phyloP scores from a whole-genome alignment of 2,888 invertebrate genomes.

The Drosophila stalkeri region DNA sequence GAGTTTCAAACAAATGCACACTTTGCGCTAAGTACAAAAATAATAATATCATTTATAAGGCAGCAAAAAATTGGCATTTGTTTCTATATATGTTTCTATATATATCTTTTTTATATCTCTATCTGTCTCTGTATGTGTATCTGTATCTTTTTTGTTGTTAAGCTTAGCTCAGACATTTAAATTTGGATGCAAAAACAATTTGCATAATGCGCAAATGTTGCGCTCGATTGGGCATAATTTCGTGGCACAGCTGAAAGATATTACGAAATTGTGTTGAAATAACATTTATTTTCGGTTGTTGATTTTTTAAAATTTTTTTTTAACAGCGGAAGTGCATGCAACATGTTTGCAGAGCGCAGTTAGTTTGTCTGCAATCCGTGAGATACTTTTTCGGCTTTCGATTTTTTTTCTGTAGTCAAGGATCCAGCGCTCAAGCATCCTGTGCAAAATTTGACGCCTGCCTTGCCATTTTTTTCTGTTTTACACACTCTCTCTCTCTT shows the following conservation, averaged over 20 bases:
- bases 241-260: constrained; percentile 37
- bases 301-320: neutral
- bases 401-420: constrained; percentile 9
- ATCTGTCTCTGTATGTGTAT: neutral
- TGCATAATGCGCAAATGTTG: constrained; percentile 44
- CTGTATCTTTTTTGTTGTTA: constrained; percentile 10
- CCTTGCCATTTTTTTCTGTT: neutral
- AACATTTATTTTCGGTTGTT: constrained; percentile 7
- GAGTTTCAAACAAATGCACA: constrained; percentile 24
- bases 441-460: constrained; percentile 39
- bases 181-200: constrained; percentile 32
- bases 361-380: constrained; percentile 20
- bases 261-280: constrained; percentile 26
- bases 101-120: neutral
- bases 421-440: constrained; percentile 10
- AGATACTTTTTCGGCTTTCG: constrained; percentile 41
- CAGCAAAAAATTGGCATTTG: constrained; percentile 5
- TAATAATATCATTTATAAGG: constrained; percentile 29
- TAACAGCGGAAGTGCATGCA: constrained; percentile 40
- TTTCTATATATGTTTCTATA: neutral
- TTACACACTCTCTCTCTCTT: constrained; percentile 9
- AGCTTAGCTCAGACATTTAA: constrained; percentile 46
- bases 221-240: constrained; percentile 43
- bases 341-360: constrained; percentile 26
- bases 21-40: constrained; percentile 24